These are phyloP conservation scores for Blomia tropicalis DNA, from an alignment of 2,888 invertebrate genomes.

Conservation along the genomic window DNA sequence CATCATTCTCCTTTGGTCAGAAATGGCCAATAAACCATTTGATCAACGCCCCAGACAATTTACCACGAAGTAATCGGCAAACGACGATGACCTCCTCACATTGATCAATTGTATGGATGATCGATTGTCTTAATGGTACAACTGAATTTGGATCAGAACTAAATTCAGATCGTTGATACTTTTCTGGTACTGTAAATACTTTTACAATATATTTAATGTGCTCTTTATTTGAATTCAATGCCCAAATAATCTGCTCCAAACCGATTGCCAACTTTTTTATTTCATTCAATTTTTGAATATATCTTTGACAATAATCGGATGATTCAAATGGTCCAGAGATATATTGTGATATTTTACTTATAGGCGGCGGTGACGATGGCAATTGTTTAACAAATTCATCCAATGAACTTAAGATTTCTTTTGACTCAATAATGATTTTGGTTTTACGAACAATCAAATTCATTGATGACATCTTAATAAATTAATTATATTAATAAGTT, in stretches of 20 bases:
- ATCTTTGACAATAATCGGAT: not conserved
- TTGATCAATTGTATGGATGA: not conserved
- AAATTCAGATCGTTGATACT: slow-evolving; percentile 9
- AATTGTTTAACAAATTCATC: not conserved
- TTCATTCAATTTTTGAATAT: not conserved
- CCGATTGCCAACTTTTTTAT: not conserved
- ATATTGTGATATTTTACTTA: no score
- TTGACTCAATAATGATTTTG: not conserved
- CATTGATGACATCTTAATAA: slow-evolving; percentile 1
- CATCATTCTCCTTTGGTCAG: no score
- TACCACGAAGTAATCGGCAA: not conserved
- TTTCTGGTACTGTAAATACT: not conserved
- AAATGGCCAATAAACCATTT: not conserved
- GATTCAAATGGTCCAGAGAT: not conserved
- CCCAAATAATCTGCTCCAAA: slow-evolving; percentile 12
- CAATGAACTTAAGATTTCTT: not conserved
- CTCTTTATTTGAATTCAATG: slow-evolving; percentile 10
- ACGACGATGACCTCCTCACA: slow-evolving; percentile 2
- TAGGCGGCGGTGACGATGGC: no score
- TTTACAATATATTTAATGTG: slow-evolving; percentile 10
- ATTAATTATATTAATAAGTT: not conserved
- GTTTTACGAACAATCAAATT: slow-evolving; percentile 8
- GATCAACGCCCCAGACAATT: not conserved
- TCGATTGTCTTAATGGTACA: not conserved
- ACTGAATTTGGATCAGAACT: not conserved